These are phyloP conservation scores for Discoglossus pictus DNA, from an alignment of 2,797 vertebrate species.

Conservation along the genomic window DNA sequence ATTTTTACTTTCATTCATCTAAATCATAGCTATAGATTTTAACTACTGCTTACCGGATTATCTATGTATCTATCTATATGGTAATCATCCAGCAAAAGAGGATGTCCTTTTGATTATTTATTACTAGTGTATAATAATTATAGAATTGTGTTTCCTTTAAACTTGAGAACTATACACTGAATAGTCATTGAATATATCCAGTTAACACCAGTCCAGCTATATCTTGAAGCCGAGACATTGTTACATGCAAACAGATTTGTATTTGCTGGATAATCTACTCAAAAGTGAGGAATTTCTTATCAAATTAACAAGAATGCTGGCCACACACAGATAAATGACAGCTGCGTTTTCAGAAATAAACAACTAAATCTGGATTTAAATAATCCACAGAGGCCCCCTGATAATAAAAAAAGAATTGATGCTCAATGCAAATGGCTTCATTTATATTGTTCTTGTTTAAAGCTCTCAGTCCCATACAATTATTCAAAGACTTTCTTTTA, in stretches of 20 bases:
- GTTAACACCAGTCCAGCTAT: conserved; percentile 16
- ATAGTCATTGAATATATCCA: conserved; percentile 21
- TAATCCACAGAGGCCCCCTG: conserved; percentile 62
- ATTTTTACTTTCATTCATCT: too few relatives aligned
- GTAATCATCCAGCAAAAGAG: too few relatives aligned
- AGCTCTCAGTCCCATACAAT: conserved; percentile 56
- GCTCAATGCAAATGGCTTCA: conserved; percentile 64
- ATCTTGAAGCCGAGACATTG: neutral
- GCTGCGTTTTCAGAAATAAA: conserved; percentile 70
- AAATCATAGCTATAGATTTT: too few relatives aligned
- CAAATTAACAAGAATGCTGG: conserved; percentile 59
- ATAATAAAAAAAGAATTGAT: conserved; percentile 63
- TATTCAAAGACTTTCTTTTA: conserved; percentile 40
- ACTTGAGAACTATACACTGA: too few relatives aligned
- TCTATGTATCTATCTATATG: too few relatives aligned
- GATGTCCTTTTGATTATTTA: too few relatives aligned
- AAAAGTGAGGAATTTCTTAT: conserved; percentile 45
- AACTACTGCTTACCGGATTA: too few relatives aligned
- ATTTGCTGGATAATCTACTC: conserved; percentile 36
- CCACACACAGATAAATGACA: conserved; percentile 62
- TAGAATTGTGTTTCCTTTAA: too few relatives aligned
- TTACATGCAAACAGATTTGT: conserved; percentile 19
- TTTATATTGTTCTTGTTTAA: conserved; percentile 62
- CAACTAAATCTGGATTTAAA: conserved; percentile 70
- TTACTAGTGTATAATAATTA: too few relatives aligned